Evolutionary conservation across 2,888 invertebrate genomes (phyloP), one percentile per base, ranked within the genome.

Genomic region (Esperia sulphurella): DNA sequence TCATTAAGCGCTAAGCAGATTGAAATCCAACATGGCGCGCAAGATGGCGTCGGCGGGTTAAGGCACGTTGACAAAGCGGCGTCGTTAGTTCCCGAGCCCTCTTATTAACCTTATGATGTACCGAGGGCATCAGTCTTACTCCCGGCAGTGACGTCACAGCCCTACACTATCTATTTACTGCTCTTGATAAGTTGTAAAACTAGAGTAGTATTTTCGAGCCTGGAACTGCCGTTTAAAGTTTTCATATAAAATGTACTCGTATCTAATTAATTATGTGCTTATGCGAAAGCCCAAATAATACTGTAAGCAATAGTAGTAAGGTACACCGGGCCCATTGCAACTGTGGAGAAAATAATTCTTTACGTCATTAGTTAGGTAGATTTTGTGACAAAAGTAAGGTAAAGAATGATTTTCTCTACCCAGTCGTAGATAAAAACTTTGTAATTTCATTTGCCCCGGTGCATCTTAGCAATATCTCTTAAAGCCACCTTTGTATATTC

Each of bases 101-200:
- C 89, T 90, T 90, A 90, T 90, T 90, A 90, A 90, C 90, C 87
- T 90, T 90, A 90, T 90, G 90, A 90, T 85, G 88, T 85, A 90
- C 83, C 86, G 74, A 71, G 75, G 78, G 75, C 82, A 88, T 89
- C 81, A 60, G 63, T 84, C 83, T 83, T 83, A 71, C 75, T 74
- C 63, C 65, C 70, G 69, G 64, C 61, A 63, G 66, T 72, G 75
- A 75, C 70, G 75, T 70, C 71, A 68, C 53, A 44, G 53, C 59
- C 63, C 66, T 57, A 58, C 58, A 59, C 58, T 56, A 59, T 55
- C 55, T 52, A 35, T 13, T 14, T 14, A 49, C 51, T 43, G 41
- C 43, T 21, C 38, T 44, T 48, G 44, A 48, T 44, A 50, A 49
- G 41, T 49, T 41, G 30, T 41, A 30, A 41, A 21, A 44, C 44